Percentiles rank a stretch among this genome's conserved stretches.
These are phyloP conservation scores for Urocynchramus pylzowi DNA, from an alignment of 2,113 vertebrate species.

Conservation along the genomic window DNA sequence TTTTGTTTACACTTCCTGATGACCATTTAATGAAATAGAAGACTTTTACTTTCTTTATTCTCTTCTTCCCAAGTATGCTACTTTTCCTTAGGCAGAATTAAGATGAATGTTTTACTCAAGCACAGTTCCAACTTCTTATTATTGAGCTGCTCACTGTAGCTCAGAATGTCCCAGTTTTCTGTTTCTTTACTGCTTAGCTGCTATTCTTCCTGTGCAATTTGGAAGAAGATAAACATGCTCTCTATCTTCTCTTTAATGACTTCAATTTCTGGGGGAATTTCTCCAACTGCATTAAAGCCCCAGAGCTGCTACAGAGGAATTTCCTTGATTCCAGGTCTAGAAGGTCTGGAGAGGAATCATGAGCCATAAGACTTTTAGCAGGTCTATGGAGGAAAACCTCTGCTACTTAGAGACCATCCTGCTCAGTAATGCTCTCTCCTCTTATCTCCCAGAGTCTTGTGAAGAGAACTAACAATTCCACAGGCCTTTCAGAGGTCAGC, in stretches of 20 bases:
- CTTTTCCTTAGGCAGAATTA: background rate
- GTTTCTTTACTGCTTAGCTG: background rate
- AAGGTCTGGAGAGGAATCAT: background rate
- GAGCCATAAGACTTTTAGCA: background rate
- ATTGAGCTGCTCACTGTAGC: background rate
- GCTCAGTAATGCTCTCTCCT: background rate
- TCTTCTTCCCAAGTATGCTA: background rate
- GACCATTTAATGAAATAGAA: slow-evolving; percentile 22
- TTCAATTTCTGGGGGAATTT: background rate
- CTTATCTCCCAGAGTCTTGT: background rate
- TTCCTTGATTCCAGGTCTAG: background rate
- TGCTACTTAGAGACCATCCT: background rate
- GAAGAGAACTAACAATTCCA: background rate
- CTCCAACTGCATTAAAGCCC: background rate
- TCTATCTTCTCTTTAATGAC: background rate
- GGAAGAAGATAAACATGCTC: background rate
- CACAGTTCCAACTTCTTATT: background rate
- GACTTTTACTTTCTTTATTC: background rate
- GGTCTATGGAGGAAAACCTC: background rate
- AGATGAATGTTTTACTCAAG: background rate
- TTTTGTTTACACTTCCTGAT: slow-evolving; percentile 21
- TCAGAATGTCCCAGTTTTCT: background rate
- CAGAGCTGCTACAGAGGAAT: background rate
- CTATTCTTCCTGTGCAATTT: background rate
- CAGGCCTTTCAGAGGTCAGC: background rate